phyloP scores from a whole-genome alignment of 2,888 invertebrate genomes.

The Dicyrtomina minuta region DNA sequence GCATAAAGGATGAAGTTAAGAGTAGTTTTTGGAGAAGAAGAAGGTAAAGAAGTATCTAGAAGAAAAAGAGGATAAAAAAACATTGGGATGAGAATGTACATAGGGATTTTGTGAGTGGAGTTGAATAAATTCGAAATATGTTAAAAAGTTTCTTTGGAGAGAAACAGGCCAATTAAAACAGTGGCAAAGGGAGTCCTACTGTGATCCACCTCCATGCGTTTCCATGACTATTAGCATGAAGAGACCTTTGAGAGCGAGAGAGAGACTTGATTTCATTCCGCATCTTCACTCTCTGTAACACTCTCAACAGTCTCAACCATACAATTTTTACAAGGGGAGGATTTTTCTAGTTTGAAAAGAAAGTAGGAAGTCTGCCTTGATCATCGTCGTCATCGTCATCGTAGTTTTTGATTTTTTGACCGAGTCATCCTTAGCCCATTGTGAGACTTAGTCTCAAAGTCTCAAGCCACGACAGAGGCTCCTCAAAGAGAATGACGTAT shows the following conservation, averaged over 20 bases:
- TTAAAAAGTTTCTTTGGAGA: constrained; percentile 7
- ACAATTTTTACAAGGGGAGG: constrained; percentile 3
- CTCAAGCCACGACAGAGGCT: constrained; percentile 25
- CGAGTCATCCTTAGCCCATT: constrained; percentile 37
- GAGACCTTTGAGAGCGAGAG: not conserved
- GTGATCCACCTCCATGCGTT: constrained; percentile 20
- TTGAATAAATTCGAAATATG: constrained; percentile 7
- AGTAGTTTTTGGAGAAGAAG: too few species aligned
- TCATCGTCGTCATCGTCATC: not conserved
- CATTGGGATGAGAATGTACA: constrained; percentile 4
- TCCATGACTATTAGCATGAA: constrained; percentile 17
- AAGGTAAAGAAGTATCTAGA: too few species aligned
- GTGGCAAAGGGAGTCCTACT: constrained; percentile 36
- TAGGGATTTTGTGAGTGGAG: not conserved
- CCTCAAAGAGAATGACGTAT: constrained; percentile 2
- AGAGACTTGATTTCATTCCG: too few species aligned
- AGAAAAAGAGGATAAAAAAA: too few species aligned
- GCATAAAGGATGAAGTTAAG: too few species aligned
- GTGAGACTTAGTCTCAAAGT: constrained; percentile 25
- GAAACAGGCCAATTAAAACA: constrained; percentile 50
- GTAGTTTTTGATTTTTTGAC: constrained; percentile 31
- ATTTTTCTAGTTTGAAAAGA: constrained; percentile 6
- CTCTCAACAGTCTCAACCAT: constrained; percentile 1
- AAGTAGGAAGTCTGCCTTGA: constrained; percentile 7
- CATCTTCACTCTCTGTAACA: constrained; percentile 5